Base-by-base conservation (phyloP, 2,113 vertebrate genomes). In the Chaenocephalus aceratus region DNA sequence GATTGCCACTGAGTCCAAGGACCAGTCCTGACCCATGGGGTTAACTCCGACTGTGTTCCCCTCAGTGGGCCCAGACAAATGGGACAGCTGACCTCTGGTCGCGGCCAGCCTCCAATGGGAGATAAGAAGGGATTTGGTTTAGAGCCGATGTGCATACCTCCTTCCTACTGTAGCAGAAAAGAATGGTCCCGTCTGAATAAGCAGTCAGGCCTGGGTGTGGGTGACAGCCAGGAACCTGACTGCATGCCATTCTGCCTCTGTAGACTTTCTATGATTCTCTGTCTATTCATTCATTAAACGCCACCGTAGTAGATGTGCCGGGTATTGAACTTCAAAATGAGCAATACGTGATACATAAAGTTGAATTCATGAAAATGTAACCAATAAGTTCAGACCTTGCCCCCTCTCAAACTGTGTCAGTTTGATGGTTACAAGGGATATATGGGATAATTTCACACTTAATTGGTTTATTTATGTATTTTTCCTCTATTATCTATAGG, bases 101-200 rank as follows among this genome's bases (percentile, higher is more conserved):
- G 9, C 48, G 64, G 72, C 66, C 79, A 76, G 72, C 77, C 77
- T 83, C 84, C 83, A 89, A 73, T 72, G 75, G 88, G 68, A 92
- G 94, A 94, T 94, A 88, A 94, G 90, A 79, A 63, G 88, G 88
- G 89, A 92, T 93, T 94, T 91, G 77, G 70, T 86, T 84, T 82
- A 85, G 74, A 68, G 82, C 75, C 23, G 57, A 11, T 78, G 69
- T 78, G 69, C 89, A 94, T 94, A 90, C 91, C 92, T 91, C 89
- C 72, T 82, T 72, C 82, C 83, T 86, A 88, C 89, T 91, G 90
- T 93, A 90, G 89, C 87, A 67, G 85, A 86, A 90, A 79, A 80
- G 67, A 84, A 87, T 81, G 85, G 78, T 36, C 21, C 57, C 49
- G 58, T 62, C 72, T 88, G 77, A 91, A 72, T 45, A 59, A 59